Base-by-base conservation (phyloP, 2,888 invertebrate species). In the Epirrhoe tristata region DNA sequence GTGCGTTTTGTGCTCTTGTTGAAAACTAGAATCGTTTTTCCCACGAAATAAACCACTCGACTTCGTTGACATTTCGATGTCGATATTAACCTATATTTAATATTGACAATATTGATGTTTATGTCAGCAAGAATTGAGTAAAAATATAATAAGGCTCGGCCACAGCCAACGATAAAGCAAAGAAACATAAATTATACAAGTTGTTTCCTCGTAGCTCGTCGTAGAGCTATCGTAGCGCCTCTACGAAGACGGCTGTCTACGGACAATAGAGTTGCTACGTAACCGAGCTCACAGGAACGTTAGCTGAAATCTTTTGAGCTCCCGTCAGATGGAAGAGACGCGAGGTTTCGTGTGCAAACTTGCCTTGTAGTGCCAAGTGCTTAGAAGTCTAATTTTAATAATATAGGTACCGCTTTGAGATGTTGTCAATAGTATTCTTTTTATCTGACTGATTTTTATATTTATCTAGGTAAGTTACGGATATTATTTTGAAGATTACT, bases 271-370 rank as follows among this genome's bases (percentile, higher is more conserved):
- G 82, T 72, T 79, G 80, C 80, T 77, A 78, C 74, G 80, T 81
- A 85, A 81, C 82, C 77, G 80, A 82, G 83, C 81, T 80, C 80
- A 65, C 68, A 63, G 72, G 78, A 77, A 79, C 77, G 80, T 77
- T 80, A 74, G 77, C 77, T 79, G 78, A 77, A 81, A 84, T 83
- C 88, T 86, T 88, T 88, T 86, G 86, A 88, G 84, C 82, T 87
- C 81, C 78, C 81, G 75, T 83, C 81, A 81, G 76, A 79, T 76
- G 80, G 79, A 84, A 84, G 77, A 80, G 79, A 84, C 77, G 77
- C 77, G 79, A 80, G 81, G 79, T 85, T 86, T 79, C 61, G 74
- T 78, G 75, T 76, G 79, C 73, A 78, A 81, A 80, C 78, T 74
- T 76, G 76, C 76, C 77, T 82, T 80, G 77, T 80, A 77, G 77